Percentiles rank a stretch among this genome's conserved stretches.
Conservation (phyloP, 2,797 vertebrate species). For the Ambastaia sidthimunki region DNA sequence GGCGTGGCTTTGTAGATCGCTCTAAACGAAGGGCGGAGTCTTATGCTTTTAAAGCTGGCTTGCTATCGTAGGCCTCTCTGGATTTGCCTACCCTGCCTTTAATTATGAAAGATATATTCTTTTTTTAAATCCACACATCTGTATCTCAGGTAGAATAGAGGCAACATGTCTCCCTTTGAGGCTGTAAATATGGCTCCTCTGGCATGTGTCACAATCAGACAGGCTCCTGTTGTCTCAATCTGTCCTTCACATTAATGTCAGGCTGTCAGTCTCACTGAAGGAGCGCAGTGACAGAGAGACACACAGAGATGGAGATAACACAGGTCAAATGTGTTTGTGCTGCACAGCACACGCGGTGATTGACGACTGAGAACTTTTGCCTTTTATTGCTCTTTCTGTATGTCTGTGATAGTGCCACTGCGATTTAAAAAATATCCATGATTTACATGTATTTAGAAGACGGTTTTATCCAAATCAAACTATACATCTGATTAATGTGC, state of each 20-base stretch:
- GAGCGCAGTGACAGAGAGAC: constrained; percentile 15
- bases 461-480: too few species aligned
- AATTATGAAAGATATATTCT: too few species aligned
- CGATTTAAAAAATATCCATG: not conserved
- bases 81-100: too few species aligned
- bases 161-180: not conserved
- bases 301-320: constrained; percentile 27
- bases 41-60: too few species aligned
- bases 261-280: constrained; percentile 62
- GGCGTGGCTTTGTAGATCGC: too few species aligned
- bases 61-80: too few species aligned
- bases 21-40: too few species aligned
- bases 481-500: too few species aligned
- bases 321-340: constrained; percentile 19
- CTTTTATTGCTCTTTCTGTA: not conserved
- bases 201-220: constrained; percentile 43
- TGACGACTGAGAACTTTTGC: constrained; percentile 9
- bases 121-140: not conserved
- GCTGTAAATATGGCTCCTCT: constrained; percentile 24
- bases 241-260: constrained; percentile 56
- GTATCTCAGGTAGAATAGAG: not conserved
- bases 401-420: not conserved
- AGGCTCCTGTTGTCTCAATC: constrained; percentile 50
- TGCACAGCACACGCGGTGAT: constrained; percentile 10
- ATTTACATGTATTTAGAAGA: too few species aligned